Evolutionary conservation across 1,140 invertebrate genomes (phyloP).

Genomic region (honey bee (Apis mellifera)): DNA sequence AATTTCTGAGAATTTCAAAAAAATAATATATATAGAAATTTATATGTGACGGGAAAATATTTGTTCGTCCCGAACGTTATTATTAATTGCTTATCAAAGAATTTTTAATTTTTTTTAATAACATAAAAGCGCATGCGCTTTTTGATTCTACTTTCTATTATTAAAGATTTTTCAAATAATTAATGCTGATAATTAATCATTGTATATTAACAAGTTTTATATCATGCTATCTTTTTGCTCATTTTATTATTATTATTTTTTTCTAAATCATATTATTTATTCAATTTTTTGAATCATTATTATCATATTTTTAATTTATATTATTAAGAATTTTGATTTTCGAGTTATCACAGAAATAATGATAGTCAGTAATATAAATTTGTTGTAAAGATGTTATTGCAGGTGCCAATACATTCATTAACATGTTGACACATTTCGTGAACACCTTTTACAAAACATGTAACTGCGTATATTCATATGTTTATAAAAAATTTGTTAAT

Average conservation of each 20-base stretch:
- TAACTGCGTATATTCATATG: background rate
- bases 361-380: background rate
- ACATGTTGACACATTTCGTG: background rate
- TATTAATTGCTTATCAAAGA: slow-evolving; percentile 1
- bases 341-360: background rate
- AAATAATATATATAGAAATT: background rate
- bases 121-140: slow-evolving; percentile 7
- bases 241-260: too few relatives aligned
- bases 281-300: too few relatives aligned
- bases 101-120: background rate
- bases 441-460: background rate
- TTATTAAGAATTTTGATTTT: background rate
- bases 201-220: background rate
- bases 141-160: background rate
- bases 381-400: background rate
- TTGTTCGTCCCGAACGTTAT: slow-evolving; percentile 38
- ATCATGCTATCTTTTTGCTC: too few relatives aligned
- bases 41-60: slow-evolving; percentile 29
- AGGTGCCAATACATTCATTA: slow-evolving; percentile 2
- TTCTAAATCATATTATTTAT: too few relatives aligned
- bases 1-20: background rate
- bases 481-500: background rate
- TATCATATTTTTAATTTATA: background rate
- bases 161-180: background rate
- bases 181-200: background rate